Percentiles rank a stretch among this genome's conserved stretches.
Conservation (phyloP, 1,140 invertebrate species). For the Drosophila seguyi region DNA sequence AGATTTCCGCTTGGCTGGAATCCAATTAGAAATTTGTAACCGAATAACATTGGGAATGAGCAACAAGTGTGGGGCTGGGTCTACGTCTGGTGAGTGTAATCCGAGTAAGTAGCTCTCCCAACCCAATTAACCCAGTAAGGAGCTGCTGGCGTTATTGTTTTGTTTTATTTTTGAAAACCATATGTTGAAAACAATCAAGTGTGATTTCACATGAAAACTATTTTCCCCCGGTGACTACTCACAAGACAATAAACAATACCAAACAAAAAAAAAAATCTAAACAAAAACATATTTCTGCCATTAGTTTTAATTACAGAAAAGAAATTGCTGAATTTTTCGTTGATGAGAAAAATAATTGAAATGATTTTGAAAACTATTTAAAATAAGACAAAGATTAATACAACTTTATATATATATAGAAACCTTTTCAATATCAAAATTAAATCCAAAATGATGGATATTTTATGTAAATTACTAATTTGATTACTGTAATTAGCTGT, state of each 20-base stretch:
- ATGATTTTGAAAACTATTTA: not conserved
- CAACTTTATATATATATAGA: not conserved
- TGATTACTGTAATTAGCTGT: not conserved
- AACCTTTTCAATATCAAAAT: not conserved
- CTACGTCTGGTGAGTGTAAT: conserved; percentile 14
- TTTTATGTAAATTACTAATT: not conserved
- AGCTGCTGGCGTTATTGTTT: conserved; percentile 16
- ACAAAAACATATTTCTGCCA: conserved; percentile 28
- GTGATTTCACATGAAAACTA: conserved; percentile 32
- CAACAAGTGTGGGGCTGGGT: conserved; percentile 11
- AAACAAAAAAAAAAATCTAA: not conserved
- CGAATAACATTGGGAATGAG: not conserved
- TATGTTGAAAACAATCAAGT: conserved; percentile 25
- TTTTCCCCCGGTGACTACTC: not conserved
- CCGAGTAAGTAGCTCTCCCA: conserved; percentile 16
- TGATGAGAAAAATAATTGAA: not conserved
- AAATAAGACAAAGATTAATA: not conserved
- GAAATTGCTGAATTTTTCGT: not conserved
- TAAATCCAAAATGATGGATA: not conserved
- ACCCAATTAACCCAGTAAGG: conserved; percentile 38
- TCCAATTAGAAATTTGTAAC: not conserved
- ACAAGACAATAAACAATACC: conserved; percentile 6
- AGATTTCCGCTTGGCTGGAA: conserved; percentile 17
- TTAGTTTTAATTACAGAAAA: conserved; percentile 6
- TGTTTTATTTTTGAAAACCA: conserved; percentile 8